Evolutionary conservation across 2,888 invertebrate genomes (phyloP).

Genomic region (Drosophila bunnanda): DNA sequence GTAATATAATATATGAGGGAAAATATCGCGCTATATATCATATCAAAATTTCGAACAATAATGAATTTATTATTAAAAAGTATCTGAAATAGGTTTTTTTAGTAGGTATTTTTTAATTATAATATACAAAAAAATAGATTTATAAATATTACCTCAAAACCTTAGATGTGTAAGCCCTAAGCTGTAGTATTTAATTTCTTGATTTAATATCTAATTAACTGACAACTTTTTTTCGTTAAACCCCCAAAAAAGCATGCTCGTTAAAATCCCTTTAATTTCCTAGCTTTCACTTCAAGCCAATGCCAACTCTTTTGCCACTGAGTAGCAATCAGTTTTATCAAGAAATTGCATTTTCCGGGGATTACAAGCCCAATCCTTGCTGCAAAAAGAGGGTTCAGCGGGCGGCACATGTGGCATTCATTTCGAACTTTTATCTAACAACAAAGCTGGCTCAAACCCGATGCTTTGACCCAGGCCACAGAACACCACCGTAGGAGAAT

Average conservation of each 20-base stretch:
- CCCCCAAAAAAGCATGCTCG: not conserved
- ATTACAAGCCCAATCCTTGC: not conserved
- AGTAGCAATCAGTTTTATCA: constrained; percentile 2
- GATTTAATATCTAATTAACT: not conserved
- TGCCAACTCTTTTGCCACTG: not conserved
- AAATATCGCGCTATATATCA: not conserved
- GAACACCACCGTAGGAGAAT: constrained; percentile 3
- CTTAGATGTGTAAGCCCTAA: too few relatives aligned
- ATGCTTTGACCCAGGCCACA: constrained; percentile 23
- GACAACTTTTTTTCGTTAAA: not conserved
- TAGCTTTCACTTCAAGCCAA: not conserved
- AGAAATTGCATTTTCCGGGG: constrained; percentile 15
- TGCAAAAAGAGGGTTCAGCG: constrained; percentile 7
- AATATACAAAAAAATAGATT: too few relatives aligned
- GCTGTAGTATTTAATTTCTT: not conserved
- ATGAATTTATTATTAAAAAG: too few relatives aligned
- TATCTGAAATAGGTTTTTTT: too few relatives aligned
- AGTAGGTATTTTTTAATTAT: too few relatives aligned
- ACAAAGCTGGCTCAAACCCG: constrained; percentile 36
- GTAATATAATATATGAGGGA: not conserved
- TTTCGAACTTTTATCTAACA: constrained; percentile 40
- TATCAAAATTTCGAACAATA: too few relatives aligned
- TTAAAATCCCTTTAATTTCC: not conserved
- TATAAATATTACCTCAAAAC: too few relatives aligned
- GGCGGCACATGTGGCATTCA: constrained; percentile 36